phyloP scores from a whole-genome alignment of 2,113 vertebrate genomes.

The Eptesicus fuscus region DNA sequence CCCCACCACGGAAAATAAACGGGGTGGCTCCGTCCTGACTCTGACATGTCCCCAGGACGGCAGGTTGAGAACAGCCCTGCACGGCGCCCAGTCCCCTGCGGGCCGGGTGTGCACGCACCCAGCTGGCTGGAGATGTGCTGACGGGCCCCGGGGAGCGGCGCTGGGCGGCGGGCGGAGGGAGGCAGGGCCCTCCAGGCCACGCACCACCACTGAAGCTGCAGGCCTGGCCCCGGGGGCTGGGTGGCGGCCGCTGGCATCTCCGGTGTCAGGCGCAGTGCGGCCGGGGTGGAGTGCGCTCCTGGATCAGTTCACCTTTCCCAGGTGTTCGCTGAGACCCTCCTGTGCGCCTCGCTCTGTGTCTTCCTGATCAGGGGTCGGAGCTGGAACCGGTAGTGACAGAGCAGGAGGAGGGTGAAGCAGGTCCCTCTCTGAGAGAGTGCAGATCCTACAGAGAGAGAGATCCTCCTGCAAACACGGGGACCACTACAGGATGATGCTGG shows the following conservation, averaged over 20 bases:
- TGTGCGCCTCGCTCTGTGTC: background rate
- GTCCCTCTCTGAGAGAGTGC: background rate
- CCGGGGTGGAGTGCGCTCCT: rapidly evolving
- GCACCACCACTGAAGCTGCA: background rate
- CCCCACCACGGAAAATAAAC: background rate
- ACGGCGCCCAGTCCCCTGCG: background rate
- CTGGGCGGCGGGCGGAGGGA: background rate
- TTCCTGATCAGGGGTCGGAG: background rate
- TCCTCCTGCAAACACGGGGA: background rate
- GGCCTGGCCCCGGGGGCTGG: background rate
- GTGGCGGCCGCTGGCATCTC: background rate
- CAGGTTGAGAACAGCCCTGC: background rate
- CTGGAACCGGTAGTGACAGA: background rate
- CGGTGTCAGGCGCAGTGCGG: background rate
- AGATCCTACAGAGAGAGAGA: background rate
- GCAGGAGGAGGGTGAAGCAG: too few relatives aligned
- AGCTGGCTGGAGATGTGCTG: background rate
- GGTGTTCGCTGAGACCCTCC: background rate
- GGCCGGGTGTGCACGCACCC: background rate
- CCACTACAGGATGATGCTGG: background rate
- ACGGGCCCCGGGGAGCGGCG: background rate
- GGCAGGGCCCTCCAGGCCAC: background rate
- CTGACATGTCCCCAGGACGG: background rate
- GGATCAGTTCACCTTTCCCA: background rate
- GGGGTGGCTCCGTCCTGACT: background rate